Base-by-base conservation (phyloP, 1,140 invertebrate species). In the Heliconius hermathena region DNA sequence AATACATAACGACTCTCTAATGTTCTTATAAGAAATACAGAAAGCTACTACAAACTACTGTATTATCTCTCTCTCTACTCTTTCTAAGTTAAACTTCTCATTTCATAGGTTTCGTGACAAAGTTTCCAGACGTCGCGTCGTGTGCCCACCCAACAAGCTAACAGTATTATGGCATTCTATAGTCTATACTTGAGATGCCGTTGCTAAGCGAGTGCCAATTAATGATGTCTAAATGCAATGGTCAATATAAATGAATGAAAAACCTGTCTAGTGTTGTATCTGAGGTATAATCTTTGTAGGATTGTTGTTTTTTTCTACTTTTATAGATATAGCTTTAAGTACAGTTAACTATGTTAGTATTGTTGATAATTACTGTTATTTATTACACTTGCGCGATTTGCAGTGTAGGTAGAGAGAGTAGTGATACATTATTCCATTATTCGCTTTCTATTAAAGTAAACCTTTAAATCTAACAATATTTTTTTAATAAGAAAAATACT, bases 111-210 rank as follows among this genome's bases (percentile, higher is more conserved):
- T 22, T 77, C 81, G 75, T 82, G 81, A 79, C 81, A 74, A 26
- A 54, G 13, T 73, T n/a, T 29, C 70, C 73, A 73, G 66, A 76
- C 33, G 33, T 36, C 73, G 81, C 73, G 81, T 79, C 81, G 78
- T 79, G 81, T 79, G 81, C 77, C 81, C 81, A 82, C 81, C 81
- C 81, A 82, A 73, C 72, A 22, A 49, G 74, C 49, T 82, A 82
- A 82, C 81, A 82, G 81, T 79, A 79, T 22, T 73, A 76, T 82
- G 33, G 74, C 72, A 82, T 82, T 79, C 81, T 78, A 46, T 1
- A 46, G 13, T 46, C 41, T 16, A 46, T 46, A 46, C 4, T 46
- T 82, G 36, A 52, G 78, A 77, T 73, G 57, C 81, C 78, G 81
- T 82, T 82, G 79, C 29, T 75, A 73, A 57, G 38, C 75, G 72